phyloP scores from a whole-genome alignment of 2,797 vertebrate species.

The Eulemur albifrons region DNA sequence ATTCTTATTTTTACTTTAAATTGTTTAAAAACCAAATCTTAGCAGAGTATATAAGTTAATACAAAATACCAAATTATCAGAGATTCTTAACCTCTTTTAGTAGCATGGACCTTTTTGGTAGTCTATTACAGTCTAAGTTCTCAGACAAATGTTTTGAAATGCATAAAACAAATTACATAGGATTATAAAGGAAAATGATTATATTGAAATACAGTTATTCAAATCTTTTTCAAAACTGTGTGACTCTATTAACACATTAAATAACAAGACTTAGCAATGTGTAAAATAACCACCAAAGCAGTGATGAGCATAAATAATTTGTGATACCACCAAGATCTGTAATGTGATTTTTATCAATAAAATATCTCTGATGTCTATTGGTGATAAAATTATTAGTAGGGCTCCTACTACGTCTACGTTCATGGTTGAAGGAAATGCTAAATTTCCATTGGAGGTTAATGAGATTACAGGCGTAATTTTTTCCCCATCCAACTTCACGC shows the following conservation, averaged over 20 bases:
- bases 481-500: neutral
- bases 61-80: neutral
- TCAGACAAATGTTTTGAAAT: constrained; percentile 30
- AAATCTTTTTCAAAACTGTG: neutral
- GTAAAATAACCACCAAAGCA: neutral
- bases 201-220: neutral
- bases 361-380: neutral
- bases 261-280: neutral
- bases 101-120: neutral
- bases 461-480: neutral
- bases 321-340: neutral
- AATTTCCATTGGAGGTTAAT: neutral
- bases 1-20: neutral
- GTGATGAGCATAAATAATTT: neutral
- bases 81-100: neutral
- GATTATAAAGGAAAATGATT: neutral
- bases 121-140: neutral
- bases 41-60: neutral
- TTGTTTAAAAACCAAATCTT: neutral
- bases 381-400: neutral
- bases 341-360: neutral
- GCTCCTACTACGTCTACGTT: neutral
- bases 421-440: neutral
- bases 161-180: neutral
- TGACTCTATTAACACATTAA: neutral